These are phyloP conservation scores for Pleuronectes platessa DNA, from an alignment of 2,113 vertebrate genomes.

Conservation along the genomic window DNA sequence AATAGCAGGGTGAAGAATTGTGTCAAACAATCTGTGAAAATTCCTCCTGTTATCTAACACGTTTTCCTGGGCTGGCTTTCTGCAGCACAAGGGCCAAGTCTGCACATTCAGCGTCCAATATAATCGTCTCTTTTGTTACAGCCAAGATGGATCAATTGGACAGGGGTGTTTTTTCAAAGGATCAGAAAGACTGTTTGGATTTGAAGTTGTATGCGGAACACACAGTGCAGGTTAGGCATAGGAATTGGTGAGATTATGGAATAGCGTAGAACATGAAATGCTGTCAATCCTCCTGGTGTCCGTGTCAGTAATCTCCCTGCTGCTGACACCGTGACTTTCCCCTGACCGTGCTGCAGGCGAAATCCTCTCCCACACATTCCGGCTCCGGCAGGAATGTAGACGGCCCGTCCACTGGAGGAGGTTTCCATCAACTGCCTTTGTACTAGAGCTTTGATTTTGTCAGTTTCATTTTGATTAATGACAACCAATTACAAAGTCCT, in stretches of 20 bases:
- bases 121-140: constrained; percentile 17
- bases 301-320: constrained; percentile 71
- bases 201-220: constrained; percentile 27
- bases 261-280: constrained; percentile 33
- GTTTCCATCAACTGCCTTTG: constrained; percentile 12
- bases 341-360: constrained; percentile 17
- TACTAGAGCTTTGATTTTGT: constrained; percentile 7
- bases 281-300: constrained; percentile 39
- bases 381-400: constrained; percentile 51
- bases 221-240: constrained; percentile 19
- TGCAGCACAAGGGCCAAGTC: constrained; percentile 10
- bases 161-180: constrained; percentile 38
- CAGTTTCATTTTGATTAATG: too few relatives aligned
- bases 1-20: not conserved
- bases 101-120: constrained; percentile 40
- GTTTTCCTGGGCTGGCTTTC: constrained; percentile 7
- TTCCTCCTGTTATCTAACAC: constrained; percentile 34
- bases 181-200: constrained; percentile 52
- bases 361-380: constrained; percentile 39
- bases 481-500: too few relatives aligned
- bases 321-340: constrained; percentile 70
- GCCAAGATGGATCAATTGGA: constrained; percentile 13
- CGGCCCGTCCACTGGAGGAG: constrained; percentile 16
- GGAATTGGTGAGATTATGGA: constrained; percentile 36
- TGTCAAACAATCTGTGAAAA: constrained; percentile 33